A percentile compares a stretch with the other conserved stretches of the same genome.
Conservation (phyloP, 2,113 vertebrate genomes). For the Odocoileus hemionus region DNA sequence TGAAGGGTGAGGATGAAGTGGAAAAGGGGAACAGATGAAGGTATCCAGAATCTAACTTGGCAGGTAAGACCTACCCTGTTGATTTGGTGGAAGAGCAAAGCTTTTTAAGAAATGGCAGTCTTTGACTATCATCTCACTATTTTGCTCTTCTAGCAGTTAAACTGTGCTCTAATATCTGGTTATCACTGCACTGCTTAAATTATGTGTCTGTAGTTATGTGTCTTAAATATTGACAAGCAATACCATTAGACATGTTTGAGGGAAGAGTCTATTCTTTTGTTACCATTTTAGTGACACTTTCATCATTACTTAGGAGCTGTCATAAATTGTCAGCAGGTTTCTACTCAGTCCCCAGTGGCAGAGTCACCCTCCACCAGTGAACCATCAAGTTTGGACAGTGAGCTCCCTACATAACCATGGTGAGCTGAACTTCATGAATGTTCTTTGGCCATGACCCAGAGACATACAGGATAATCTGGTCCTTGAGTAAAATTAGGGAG, state of each 20-base stretch:
- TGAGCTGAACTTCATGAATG: background rate
- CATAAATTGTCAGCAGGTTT: background rate
- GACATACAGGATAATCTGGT: background rate
- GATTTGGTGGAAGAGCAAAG: background rate
- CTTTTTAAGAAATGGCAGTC: background rate
- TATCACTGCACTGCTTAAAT: background rate
- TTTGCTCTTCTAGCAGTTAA: background rate
- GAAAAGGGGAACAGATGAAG: background rate
- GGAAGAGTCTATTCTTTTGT: background rate
- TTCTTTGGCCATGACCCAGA: background rate
- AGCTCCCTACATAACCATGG: background rate
- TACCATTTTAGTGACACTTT: background rate
- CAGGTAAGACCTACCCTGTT: background rate
- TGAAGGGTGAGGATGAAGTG: background rate
- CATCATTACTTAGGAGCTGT: background rate
- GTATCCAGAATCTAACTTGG: background rate
- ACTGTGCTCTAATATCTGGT: background rate
- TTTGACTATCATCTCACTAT: background rate
- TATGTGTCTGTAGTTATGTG: fast-evolving
- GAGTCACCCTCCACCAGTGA: background rate
- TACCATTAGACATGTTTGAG: background rate
- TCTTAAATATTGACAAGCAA: background rate
- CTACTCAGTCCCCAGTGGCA: background rate
- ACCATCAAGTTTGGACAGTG: background rate
- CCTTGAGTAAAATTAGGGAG: background rate